Conservation (phyloP, 2,797 vertebrate genomes). For the Champsocephalus esox region DNA sequence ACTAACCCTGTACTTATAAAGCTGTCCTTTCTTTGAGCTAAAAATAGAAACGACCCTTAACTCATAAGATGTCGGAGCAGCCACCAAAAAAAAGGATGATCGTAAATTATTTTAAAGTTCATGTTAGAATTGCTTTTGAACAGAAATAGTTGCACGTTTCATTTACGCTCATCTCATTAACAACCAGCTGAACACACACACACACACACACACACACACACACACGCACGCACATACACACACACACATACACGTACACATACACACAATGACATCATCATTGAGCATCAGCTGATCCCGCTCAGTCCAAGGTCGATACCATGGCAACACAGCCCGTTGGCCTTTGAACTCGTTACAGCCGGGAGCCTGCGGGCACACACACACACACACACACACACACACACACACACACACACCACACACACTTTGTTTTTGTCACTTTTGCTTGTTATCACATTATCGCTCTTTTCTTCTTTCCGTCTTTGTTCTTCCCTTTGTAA, state of each 20-base stretch:
- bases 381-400: neutral
- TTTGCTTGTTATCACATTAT: neutral
- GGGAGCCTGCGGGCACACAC: neutral
- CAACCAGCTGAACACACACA: too few relatives aligned
- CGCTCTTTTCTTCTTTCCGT: constrained; percentile 13
- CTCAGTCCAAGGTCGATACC: constrained; percentile 15
- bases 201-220: too few relatives aligned
- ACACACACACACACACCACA: constrained; percentile 5
- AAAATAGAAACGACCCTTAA: too few relatives aligned
- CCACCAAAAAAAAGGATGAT: neutral
- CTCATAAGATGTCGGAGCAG: too few relatives aligned
- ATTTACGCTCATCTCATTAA: neutral
- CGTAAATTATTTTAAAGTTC: too few relatives aligned
- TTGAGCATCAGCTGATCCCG: constrained; percentile 9
- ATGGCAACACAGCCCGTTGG: constrained; percentile 26
- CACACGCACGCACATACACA: too few relatives aligned
- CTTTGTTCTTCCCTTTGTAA: neutral
- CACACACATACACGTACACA: too few relatives aligned
- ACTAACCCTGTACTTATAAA: too few relatives aligned
- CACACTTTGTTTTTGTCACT: constrained; percentile 10
- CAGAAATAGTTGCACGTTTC: neutral
- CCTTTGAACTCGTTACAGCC: constrained; percentile 34
- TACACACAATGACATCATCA: neutral
- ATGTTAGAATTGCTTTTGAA: neutral
- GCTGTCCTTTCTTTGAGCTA: too few relatives aligned